Percentiles rank a stretch among this genome's conserved stretches.
phyloP scores from a whole-genome alignment of 2,113 vertebrate genomes.

The Mobula hypostoma region DNA sequence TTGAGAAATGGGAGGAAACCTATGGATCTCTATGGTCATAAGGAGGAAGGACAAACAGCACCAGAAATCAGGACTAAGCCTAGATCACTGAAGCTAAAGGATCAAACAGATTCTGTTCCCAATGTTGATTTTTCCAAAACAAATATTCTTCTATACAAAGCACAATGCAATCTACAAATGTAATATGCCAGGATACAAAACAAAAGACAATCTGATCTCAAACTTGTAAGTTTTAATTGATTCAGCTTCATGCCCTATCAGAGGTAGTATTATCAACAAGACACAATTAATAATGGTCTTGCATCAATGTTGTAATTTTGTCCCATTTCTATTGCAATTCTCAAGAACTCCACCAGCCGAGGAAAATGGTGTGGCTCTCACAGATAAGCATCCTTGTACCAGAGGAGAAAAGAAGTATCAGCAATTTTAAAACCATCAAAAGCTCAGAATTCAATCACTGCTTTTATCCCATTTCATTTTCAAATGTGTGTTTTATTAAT shows the following conservation, averaged over 20 bases:
- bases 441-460: not conserved
- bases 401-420: not conserved
- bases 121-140: not conserved
- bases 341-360: too few relatives aligned
- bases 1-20: too few relatives aligned
- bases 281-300: not conserved
- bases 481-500: not conserved
- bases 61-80: too few relatives aligned
- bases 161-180: too few relatives aligned
- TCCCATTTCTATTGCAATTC: not conserved
- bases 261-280: not conserved
- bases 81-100: not conserved
- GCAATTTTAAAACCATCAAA: not conserved
- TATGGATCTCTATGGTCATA: too few relatives aligned
- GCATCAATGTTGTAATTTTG: not conserved
- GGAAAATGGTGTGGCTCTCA: not conserved
- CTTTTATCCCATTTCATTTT: not conserved
- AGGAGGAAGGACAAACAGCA: too few relatives aligned
- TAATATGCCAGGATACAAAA: not conserved
- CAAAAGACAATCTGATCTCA: not conserved
- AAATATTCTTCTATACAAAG: not conserved
- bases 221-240: not conserved
- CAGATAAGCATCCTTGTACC: not conserved
- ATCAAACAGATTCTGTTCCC: not conserved
- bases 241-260: not conserved